Evolutionary conservation across 1,140 invertebrate genomes (phyloP).

Genomic region (Meloidogyne floridensis): DNA sequence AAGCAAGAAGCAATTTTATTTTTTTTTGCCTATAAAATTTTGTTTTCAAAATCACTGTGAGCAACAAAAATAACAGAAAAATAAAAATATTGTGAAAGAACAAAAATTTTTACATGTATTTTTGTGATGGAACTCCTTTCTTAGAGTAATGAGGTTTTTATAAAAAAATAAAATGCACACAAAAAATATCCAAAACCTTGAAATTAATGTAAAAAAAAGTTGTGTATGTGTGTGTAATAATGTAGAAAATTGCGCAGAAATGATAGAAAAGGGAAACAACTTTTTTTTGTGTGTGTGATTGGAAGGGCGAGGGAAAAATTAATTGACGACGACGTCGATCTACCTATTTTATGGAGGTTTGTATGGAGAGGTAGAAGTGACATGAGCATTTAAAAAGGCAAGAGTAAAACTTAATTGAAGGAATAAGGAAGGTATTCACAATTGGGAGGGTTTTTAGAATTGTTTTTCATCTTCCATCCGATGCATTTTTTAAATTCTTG

Average conservation of each 20-base stretch:
- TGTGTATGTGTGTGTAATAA: neutral
- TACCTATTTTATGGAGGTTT: neutral
- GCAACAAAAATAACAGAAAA: neutral
- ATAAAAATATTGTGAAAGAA: neutral
- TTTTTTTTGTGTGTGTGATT: neutral
- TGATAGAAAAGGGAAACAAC: neutral
- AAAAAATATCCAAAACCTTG: slow-evolving; percentile 15
- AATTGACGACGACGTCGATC: neutral
- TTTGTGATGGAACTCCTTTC: slow-evolving; percentile 7
- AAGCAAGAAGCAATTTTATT: neutral
- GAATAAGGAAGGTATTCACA: neutral
- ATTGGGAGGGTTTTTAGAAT: neutral
- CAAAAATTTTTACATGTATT: neutral
- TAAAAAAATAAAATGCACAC: neutral
- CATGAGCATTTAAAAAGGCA: neutral
- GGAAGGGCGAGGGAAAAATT: neutral
- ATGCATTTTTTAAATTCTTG: too few species aligned
- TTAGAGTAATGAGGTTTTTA: neutral
- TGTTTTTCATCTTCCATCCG: too few species aligned
- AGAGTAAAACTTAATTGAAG: neutral
- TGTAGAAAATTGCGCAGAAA: neutral
- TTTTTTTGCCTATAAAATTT: neutral
- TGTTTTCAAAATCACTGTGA: neutral
- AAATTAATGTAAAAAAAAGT: neutral
- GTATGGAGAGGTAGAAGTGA: neutral